These are phyloP conservation scores for Augochlorella aurata DNA, from an alignment of 2,888 invertebrate genomes.

Conservation along the genomic window DNA sequence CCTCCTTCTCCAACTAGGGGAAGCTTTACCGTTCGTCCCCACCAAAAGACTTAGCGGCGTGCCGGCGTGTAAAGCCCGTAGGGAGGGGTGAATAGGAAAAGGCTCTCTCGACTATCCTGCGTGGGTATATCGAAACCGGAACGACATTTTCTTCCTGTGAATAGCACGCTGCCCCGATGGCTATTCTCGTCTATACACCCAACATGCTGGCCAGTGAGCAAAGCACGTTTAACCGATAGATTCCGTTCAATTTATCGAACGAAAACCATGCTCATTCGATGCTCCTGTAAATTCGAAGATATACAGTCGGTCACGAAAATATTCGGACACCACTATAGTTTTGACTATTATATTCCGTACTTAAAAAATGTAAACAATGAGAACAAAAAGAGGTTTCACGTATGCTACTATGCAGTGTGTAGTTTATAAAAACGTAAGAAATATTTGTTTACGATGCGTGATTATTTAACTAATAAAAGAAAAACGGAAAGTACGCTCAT, in stretches of 20 bases:
- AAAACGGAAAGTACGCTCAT: too few relatives aligned
- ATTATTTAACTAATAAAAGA: too few relatives aligned
- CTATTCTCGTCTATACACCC: conserved; percentile 9
- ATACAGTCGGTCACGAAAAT: too few relatives aligned
- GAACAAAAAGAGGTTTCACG: too few relatives aligned
- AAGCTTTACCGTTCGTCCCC: conserved; percentile 53
- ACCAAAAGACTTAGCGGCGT: conserved; percentile 45
- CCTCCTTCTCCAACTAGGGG: conserved; percentile 54
- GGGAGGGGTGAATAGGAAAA: conserved; percentile 54
- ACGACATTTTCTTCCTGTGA: conserved; percentile 47
- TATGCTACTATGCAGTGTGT: too few relatives aligned
- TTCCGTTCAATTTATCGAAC: background rate
- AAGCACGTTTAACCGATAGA: background rate
- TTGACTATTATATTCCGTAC: too few relatives aligned
- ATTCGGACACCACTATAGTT: too few relatives aligned
- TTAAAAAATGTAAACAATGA: too few relatives aligned
- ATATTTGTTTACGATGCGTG: too few relatives aligned
- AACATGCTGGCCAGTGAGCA: background rate
- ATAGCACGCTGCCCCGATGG: background rate
- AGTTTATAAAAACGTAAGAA: too few relatives aligned
- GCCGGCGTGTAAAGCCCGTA: conserved; percentile 37
- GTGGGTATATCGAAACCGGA: conserved; percentile 42
- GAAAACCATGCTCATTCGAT: background rate
- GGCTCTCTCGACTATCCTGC: conserved; percentile 59
- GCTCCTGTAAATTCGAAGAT: background rate